phyloP scores from a whole-genome alignment of 2,113 vertebrate genomes.

The Crotophaga sulcirostris region DNA sequence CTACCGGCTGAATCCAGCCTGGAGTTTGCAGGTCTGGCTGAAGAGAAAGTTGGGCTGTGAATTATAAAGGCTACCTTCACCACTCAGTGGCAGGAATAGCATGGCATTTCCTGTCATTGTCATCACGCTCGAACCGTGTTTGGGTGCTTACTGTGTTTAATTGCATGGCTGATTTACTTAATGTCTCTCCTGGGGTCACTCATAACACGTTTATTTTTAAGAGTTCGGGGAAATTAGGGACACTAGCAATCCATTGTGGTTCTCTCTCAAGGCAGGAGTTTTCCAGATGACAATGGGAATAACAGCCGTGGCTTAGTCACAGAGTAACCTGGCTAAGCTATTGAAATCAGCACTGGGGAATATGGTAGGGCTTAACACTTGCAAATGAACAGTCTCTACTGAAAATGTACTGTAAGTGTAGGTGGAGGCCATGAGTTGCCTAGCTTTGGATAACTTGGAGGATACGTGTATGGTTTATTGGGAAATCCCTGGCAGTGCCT shows the following conservation, averaged over 20 bases:
- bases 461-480: not conserved
- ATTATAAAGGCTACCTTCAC: not conserved
- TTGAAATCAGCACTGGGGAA: not conserved
- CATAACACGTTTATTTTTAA: conserved; percentile 42
- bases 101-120: conserved; percentile 45
- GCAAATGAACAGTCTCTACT: not conserved
- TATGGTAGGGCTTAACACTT: not conserved
- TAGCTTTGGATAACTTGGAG: not conserved
- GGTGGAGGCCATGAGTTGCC: not conserved
- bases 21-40: not conserved
- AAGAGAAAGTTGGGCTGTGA: conserved; percentile 5
- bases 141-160: conserved; percentile 10
- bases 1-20: not conserved
- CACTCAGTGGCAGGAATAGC: conserved; percentile 15
- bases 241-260: not conserved
- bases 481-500: not conserved
- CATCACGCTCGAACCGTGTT: not conserved
- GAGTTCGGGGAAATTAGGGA: conserved; percentile 27
- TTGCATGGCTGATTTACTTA: not conserved
- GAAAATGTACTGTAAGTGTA: not conserved
- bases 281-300: not conserved
- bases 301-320: not conserved
- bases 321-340: not conserved
- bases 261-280: not conserved
- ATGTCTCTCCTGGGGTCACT: conserved; percentile 28